These are phyloP conservation scores for Drosophila pseudoobscura DNA, from an alignment of 1,140 invertebrate species.

Conservation along the genomic window DNA sequence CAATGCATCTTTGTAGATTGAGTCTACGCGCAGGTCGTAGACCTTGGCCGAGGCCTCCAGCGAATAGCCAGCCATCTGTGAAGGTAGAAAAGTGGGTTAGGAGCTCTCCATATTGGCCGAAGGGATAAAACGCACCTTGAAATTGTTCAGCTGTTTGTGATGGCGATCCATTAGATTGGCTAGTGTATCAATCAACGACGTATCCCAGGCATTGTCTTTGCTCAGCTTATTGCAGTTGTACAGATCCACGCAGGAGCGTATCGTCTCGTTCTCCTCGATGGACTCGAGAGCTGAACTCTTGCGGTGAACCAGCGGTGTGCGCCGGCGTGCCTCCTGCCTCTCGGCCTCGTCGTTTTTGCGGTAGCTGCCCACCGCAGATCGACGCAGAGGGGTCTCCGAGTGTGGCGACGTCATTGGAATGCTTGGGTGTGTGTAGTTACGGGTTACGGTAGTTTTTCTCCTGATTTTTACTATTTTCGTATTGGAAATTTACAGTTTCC, in stretches of 20 bases:
- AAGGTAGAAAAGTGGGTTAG: not conserved
- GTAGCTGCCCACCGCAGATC: not conserved
- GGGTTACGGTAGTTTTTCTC: not conserved
- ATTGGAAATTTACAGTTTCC: conserved; percentile 71
- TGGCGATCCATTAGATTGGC: conserved; percentile 87
- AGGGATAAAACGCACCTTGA: conserved; percentile 84
- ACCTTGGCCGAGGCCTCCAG: conserved; percentile 91
- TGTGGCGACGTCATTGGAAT: conserved; percentile 52
- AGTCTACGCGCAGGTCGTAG: conserved; percentile 84
- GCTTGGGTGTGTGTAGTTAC: too few relatives aligned
- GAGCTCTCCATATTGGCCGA: too few relatives aligned
- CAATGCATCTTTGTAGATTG: too few relatives aligned
- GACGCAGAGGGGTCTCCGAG: conserved; percentile 59
- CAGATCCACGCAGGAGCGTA: conserved; percentile 73
- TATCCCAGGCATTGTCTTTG: conserved; percentile 89
- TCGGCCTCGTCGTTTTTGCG: conserved; percentile 83
- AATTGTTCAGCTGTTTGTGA: conserved; percentile 86
- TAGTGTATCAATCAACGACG: conserved; percentile 91
- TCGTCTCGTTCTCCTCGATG: conserved; percentile 74
- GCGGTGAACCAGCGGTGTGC: conserved; percentile 51
- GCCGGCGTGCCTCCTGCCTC: conserved; percentile 64
- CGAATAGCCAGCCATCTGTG: conserved; percentile 86
- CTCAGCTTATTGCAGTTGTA: conserved; percentile 87
- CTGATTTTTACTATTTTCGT: conserved; percentile 54
- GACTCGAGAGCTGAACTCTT: conserved; percentile 42